phyloP scores from a whole-genome alignment of 2,888 invertebrate species.

The Leucania comma region DNA sequence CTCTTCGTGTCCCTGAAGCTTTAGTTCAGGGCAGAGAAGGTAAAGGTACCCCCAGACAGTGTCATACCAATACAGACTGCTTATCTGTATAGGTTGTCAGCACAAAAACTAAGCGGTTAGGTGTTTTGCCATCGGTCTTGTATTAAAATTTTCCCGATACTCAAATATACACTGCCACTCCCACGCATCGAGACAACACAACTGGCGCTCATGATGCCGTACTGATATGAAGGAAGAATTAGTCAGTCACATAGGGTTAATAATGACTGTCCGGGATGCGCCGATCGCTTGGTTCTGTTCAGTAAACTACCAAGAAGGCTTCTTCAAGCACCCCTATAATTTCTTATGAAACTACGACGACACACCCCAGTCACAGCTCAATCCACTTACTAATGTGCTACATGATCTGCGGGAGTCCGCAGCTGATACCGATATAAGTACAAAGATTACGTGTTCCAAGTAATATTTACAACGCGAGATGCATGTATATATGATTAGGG shows the following conservation, averaged over 20 bases:
- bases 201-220: neutral
- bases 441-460: slow-evolving; percentile 20
- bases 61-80: neutral
- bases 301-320: neutral
- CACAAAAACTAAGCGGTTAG: neutral
- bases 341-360: slow-evolving; percentile 11
- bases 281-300: neutral
- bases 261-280: neutral
- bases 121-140: neutral
- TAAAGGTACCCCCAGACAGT: neutral
- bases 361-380: slow-evolving; percentile 23
- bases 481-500: slow-evolving; percentile 72
- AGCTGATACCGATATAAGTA: slow-evolving; percentile 51
- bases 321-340: neutral
- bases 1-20: neutral
- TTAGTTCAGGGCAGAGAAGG: neutral
- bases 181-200: neutral
- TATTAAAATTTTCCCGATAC: neutral
- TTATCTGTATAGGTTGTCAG: neutral
- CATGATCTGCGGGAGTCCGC: slow-evolving; percentile 23
- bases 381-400: slow-evolving; percentile 12
- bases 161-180: neutral
- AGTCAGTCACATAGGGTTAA: neutral
- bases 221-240: neutral
- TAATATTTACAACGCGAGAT: slow-evolving; percentile 76